Evolutionary conservation across 1,140 invertebrate species (phyloP), one percentile per base, ranked within the genome.

Genomic region (Arion vulgaris): DNA sequence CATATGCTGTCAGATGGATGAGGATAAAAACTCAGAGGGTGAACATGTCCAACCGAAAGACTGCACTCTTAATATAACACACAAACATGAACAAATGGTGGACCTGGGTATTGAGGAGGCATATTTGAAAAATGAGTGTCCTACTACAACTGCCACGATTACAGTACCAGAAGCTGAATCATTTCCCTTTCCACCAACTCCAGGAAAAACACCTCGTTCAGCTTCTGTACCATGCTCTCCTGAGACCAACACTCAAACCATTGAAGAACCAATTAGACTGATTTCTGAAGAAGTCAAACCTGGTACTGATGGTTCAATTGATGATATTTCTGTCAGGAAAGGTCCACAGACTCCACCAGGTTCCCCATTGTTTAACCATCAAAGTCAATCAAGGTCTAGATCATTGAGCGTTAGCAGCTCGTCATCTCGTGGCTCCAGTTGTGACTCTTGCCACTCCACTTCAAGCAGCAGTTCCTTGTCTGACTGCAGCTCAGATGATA

Each of bases 281-380:
- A 17, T 28, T 2, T 34, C 62, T 66, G n/a, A 66, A 32, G 62
- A 32, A 32, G 62, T 32, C 28, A 32, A 23, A 13, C n/a, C 28
- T 28, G 2, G 23, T 57, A 19, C 4, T 23, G n/a, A n/a, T n/a
- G 13, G 5, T 19, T 13, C 28, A 32, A 28, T 32, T 32, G 28
- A 32, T 66, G 17, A 66, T 32, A 28, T 34, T 66, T 57, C 19
- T 11, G 28, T 32, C 62, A 66, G 62, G 34, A 78, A 78, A 39
- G 76, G 76, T 34, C 76, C 76, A 13, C 76, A 78, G 19, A 78
- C 76, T 17, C 76, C 76, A 34, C 76, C 76, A 38, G 76, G 76
- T 36, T 78, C 76, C 5, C 76, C 76, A 26, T 28, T 78, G 7
- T 78, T 78, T 41, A 62, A 39, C 15, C 76, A 78, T 34, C 76